Evolutionary conservation across 2,113 vertebrate genomes (phyloP), one percentile per base, ranked within the genome.

Genomic region (Trichechus manatus): DNA sequence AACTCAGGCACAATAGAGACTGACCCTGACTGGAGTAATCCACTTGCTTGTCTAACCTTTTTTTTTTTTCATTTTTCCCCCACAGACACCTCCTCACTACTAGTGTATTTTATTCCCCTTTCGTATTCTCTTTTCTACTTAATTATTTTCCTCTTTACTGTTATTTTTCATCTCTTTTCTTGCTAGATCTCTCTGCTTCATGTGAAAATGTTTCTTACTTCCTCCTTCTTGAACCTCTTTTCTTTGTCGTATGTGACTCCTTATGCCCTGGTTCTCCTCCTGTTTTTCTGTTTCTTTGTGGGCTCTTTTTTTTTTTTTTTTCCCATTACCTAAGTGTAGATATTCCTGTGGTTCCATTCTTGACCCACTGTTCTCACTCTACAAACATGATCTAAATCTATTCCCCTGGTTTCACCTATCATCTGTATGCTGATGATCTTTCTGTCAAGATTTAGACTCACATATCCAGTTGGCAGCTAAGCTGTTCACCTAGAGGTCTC

Each of bases 21-120:
- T 89, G 29, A 83, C 94, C 78, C 92, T 89, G 27, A 92, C 89
- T 89, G 23, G 36, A 93, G 27, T 89, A 23, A 82, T 88, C 68
- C 70, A 91, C 44, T 77, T 90, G 36, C 14, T 95, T 74, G 93
- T 96, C 91, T 95, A 87, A 85, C 74, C 53, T 64, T 25, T 89
- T 20, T 88, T 91, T 92, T 93, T 94, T 85, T 87, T 53, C 5
- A 33, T 70, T 91, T 59, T 25, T 1, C 29, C 42, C 31, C 50
- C 33, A 93, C 63, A 84, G 82, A 70, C 88, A 96, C 66, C 33
- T 94, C 91, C 64, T 96, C 53, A 96, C 22, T 93, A 83, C 53
- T 75, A 85, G 47, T 92, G 39, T 87, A 59, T 92, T 87, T 94
- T 95, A 91, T 80, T 77, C 2, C 59, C 59, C 66, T 92, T 96